Base-by-base conservation (phyloP, 2,888 invertebrate species). In the Monoplex corrugatus region DNA sequence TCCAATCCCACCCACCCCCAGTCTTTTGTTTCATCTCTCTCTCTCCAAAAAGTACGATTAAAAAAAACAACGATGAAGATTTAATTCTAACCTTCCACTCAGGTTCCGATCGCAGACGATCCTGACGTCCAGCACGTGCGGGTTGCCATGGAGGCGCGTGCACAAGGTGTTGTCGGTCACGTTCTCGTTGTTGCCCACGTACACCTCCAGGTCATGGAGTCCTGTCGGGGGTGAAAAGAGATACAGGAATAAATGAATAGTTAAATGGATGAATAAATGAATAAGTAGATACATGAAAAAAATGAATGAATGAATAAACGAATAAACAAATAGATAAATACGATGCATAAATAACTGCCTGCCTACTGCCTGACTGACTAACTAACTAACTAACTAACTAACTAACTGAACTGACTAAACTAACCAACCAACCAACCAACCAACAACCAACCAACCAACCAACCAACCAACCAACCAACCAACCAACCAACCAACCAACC, bases 171-270 rank as follows among this genome's bases (percentile, higher is more conserved):
- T 89, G 82, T 89, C 89, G 75, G 89, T 89, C 75, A 88, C 88
- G 84, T 89, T 82, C 40, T 87, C 87, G 19, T 44, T 87, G 72
- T 89, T 87, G 40, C 90, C 89, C 78, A 90, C 57, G 50, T 90
- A 87, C 75, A 90, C 90, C 40, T 89, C 89, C 45, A 90, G 87
- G 82, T 90, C 90, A 84, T 90, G 90, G 43, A 90, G 87, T 50
- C 83, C 90, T 90, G 86, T 28, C 40, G 85, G 3, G 19, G 50
- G 19, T 19, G 28, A 57, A n/a, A n/a, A n/a, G n/a, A n/a, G n/a
- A n/a, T n/a, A n/a, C n/a, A n/a, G n/a, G n/a, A n/a, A n/a, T n/a
- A n/a, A n/a, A n/a, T n/a, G n/a, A n/a, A n/a, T n/a, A n/a, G n/a
- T n/a, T n/a, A n/a, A n/a, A n/a, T n/a, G n/a, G n/a, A n/a, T n/a